Evolutionary conservation across 2,888 invertebrate species (phyloP), one percentile per base, ranked within the genome.

Genomic region (Drosophila paranaensis): DNA sequence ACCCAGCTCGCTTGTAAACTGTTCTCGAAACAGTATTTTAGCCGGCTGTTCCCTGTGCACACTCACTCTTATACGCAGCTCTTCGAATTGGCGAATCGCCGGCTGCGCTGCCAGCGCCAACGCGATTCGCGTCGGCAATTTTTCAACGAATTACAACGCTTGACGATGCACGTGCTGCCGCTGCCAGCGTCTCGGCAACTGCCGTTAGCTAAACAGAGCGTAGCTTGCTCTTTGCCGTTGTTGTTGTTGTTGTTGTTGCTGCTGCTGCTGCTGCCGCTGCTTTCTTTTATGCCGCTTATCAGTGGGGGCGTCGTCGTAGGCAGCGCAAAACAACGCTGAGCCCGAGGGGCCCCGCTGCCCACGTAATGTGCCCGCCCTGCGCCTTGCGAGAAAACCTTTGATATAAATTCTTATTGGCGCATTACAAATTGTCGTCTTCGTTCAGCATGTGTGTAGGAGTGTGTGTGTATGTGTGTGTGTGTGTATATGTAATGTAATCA

Each of bases 381-480:
- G 64, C 63, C 68, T 68, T 81, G 73, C 71, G 60, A 63, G 66
- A 72, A 56, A 69, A 73, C 70, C 78, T 73, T 88, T 86, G 82
- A 87, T 84, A 87, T 89, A 89, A 88, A 88, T 87, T 87, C 89
- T 87, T 87, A 87, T 87, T 87, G 86, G 86, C 86, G 86, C 89
- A 88, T 87, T 88, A 89, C 86, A 87, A 86, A 87, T 88, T 87
- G 89, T 86, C 84, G 74, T 84, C 74, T 75, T 74, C 54, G 25
- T 14, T 51, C 51, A 40, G 33, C 65, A 63, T 60, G 42, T 51
- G 39, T 33, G 25, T 13, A 1, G 13, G 25, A 27, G 58, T 46
- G 37, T 16, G 11, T 43, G 16, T 46, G 48, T 14, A 8, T 35
- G 14, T 27, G n/a, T 46, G 4, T 58, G 11, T 60, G 30, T 56